Base-by-base conservation (phyloP, 2,888 invertebrate species). In the Apeira syringaria region DNA sequence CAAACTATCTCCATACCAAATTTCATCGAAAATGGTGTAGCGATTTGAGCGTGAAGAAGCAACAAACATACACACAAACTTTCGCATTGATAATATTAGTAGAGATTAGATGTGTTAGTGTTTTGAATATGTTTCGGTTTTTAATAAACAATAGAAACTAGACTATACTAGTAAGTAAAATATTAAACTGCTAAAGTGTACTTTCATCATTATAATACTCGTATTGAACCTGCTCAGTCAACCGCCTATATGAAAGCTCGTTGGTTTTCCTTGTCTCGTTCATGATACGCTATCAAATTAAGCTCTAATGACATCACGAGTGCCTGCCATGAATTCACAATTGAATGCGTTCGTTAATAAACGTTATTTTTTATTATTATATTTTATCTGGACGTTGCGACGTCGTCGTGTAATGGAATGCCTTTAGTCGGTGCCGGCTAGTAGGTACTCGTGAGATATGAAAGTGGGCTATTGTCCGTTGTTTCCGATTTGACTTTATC, bases 291-390 rank as follows among this genome's bases (percentile, higher is more conserved):
- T 73, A 74, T 76, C 66, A 67, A 73, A 74, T 76, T 74, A 76
- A 72, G 61, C 64, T 63, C 63, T 65, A 72, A 74, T 78, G 80
- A 80, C 73, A 72, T 69, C 74, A 72, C 67, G 64, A 75, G 74
- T 65, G 68, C 61, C 68, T 64, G 68, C 61, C 60, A 68, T 73
- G 73, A 71, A 77, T 79, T 72, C 65, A 73, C 76, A 76, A 76
- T 81, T 74, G 75, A 80, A 80, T 79, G 68, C 59, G 69, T 82
- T 81, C 74, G 75, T 82, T 80, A 80, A 80, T 79, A 76, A 69
- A 65, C 56, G 59, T 73, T 75, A 73, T 73, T 72, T 46, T 69
- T 67, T 68, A 61, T 66, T 61, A 58, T 64, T 58, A 53, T 55
- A 53, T 64, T 58, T 57, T 66, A 59, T 68, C 59, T 61, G 53